Conservation (phyloP, 2,888 invertebrate species). For the Gerosis bhagava region DNA sequence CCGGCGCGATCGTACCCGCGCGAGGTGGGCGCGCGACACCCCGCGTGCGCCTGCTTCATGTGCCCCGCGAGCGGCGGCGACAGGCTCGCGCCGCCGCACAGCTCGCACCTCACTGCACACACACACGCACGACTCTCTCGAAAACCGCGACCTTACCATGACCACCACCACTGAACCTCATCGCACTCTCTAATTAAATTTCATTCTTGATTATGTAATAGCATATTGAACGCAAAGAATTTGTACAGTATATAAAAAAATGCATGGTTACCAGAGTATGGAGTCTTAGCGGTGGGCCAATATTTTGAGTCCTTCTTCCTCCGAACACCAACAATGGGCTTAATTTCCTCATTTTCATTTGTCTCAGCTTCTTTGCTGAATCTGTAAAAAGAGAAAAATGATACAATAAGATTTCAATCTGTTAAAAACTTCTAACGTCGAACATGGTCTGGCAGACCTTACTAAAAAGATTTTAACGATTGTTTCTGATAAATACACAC, state of each 20-base stretch:
- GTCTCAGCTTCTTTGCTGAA: slow-evolving; percentile 50
- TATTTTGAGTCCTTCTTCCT: slow-evolving; percentile 56
- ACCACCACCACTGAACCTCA: too few species aligned
- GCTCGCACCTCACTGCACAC: slow-evolving; percentile 90
- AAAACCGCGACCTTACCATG: too few species aligned
- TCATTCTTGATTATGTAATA: too few species aligned
- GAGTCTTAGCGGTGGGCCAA: slow-evolving; percentile 42
- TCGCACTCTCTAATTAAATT: too few species aligned
- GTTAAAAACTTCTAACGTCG: background rate
- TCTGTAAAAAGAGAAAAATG: too few species aligned
- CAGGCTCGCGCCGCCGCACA: slow-evolving; percentile 88
- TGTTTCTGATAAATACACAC: too few species aligned
- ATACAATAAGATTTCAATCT: too few species aligned
- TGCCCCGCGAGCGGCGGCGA: slow-evolving; percentile 94
- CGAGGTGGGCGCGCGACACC: slow-evolving; percentile 93
- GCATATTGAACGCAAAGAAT: too few species aligned
- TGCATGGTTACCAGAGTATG: slow-evolving; percentile 53
- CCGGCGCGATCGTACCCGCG: slow-evolving; percentile 97
- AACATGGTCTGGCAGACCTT: too few species aligned
- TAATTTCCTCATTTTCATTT: slow-evolving; percentile 53
- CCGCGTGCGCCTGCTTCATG: slow-evolving; percentile 94
- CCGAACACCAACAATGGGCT: slow-evolving; percentile 42
- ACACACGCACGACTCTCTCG: too few species aligned
- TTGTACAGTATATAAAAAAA: too few species aligned
- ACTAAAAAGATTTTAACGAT: too few species aligned